Evolutionary conservation across 2,888 invertebrate species (phyloP), one percentile per base, ranked within the genome.

Genomic region (Ennomos fuscantarius): DNA sequence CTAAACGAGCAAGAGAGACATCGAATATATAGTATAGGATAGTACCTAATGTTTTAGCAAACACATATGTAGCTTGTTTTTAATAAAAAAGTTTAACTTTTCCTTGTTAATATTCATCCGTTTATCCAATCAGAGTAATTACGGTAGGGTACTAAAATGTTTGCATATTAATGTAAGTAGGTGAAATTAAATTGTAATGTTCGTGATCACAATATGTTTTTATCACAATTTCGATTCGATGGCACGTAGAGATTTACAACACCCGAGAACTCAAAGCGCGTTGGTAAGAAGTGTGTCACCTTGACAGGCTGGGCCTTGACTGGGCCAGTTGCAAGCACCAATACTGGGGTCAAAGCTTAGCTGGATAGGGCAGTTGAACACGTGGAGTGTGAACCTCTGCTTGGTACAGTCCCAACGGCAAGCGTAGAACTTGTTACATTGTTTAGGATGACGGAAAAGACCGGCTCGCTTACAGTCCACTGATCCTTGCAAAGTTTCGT

Each of bases 311-410:
- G 96, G 96, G 32, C 96, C 96, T 76, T 95, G 95, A 74, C 95
- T 96, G 1, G 96, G 96, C 95, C 96, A 96, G 81, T 96, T 96
- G 73, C 96, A 96, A 45, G 96, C 96, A n/a, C 95, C 94, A 69
- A 96, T 91, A 54, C 89, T 94, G 13, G 94, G 93, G 79, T 96
- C 96, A 73, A 96, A 96, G 45, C 96, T 96, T 47, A 96, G 87
- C 76, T 96, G 96, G 10, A 96, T 93, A 0, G 96, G 96, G 73
- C 96, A 96, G 75, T 96, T 95, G 82, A 96, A 96, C 1, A 95
- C 93, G 74, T 96, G 95, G 8, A 96, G 91, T 1, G 96, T 96
- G 79, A 94, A 96, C 69, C 94, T 93, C 68, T 96, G 94, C 75
- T 96, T 95, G 76, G 94, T 95, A 63, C 95, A 94, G 79, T 96